Conservation (phyloP, 2,797 vertebrate species). For the Enteromius radiatus region DNA sequence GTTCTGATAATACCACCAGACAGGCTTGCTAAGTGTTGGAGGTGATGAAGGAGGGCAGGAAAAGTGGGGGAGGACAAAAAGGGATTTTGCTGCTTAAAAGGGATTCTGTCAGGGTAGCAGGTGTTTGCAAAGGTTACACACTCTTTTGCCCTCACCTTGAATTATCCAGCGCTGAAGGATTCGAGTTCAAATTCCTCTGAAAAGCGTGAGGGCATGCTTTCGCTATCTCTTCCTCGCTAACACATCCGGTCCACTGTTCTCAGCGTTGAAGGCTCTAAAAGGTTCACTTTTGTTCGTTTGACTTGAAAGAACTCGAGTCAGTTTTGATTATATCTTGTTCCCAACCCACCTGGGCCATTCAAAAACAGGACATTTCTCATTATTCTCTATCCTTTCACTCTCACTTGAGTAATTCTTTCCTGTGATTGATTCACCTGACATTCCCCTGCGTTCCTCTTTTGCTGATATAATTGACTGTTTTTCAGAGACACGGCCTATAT, state of each 20-base stretch:
- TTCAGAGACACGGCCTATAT: neutral
- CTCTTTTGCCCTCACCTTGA: constrained; percentile 25
- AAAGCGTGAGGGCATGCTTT: constrained; percentile 22
- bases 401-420: neutral
- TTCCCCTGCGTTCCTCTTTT: neutral
- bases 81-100: constrained; percentile 37
- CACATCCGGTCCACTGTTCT: neutral
- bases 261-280: constrained; percentile 30
- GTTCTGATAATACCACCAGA: constrained; percentile 34
- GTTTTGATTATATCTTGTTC: constrained; percentile 10
- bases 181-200: constrained; percentile 41
- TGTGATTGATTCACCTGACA: constrained; percentile 12
- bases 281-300: constrained; percentile 11
- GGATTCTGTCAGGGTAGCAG: constrained; percentile 43
- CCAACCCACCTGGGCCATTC: neutral
- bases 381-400: constrained; percentile 7
- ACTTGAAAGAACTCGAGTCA: constrained; percentile 13
- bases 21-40: constrained; percentile 34
- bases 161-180: constrained; percentile 17
- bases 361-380: constrained; percentile 16
- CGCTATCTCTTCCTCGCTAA: neutral
- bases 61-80: constrained; percentile 4
- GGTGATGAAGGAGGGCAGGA: constrained; percentile 16
- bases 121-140: constrained; percentile 26
- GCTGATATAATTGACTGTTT: constrained; percentile 14